Percentiles rank a stretch among this genome's conserved stretches.
phyloP scores from a whole-genome alignment of 1,140 invertebrate species.

The Harpegnathos saltator region DNA sequence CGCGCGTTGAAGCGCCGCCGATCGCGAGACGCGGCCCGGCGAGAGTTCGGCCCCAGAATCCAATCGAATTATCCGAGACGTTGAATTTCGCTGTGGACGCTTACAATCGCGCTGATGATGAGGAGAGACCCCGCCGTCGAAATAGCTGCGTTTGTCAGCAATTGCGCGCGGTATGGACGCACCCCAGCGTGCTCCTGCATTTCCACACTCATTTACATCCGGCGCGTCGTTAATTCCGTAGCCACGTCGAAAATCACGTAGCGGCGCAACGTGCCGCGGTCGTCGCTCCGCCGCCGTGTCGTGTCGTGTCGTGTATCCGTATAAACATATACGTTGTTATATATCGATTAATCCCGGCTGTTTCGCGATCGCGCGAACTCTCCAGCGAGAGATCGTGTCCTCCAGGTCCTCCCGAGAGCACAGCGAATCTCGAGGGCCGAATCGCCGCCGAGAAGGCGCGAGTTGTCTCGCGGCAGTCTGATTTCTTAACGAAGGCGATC shows the following conservation, averaged over 20 bases:
- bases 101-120: conserved; percentile 55
- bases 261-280: neutral
- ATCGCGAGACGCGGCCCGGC: conserved; percentile 21
- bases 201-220: conserved; percentile 46
- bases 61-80: conserved; percentile 55
- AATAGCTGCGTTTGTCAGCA: conserved; percentile 54
- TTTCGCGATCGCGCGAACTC: too few relatives aligned
- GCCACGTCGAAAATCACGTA: conserved; percentile 33
- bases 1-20: conserved; percentile 42
- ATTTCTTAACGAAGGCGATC: neutral
- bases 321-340: too few relatives aligned
- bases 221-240: conserved; percentile 33
- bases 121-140: conserved; percentile 8
- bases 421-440: neutral
- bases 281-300: neutral
- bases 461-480: neutral
- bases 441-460: neutral
- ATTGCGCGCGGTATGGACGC: conserved; percentile 44
- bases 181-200: conserved; percentile 29
- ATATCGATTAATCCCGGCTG: conserved; percentile 9
- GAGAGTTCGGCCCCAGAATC: conserved; percentile 14
- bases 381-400: neutral
- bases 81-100: conserved; percentile 45
- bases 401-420: neutral
- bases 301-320: neutral